A percentile compares a stretch with the other conserved stretches of the same genome.
Conservation (phyloP, 2,888 invertebrate species). For the Polymixis flavicincta region DNA sequence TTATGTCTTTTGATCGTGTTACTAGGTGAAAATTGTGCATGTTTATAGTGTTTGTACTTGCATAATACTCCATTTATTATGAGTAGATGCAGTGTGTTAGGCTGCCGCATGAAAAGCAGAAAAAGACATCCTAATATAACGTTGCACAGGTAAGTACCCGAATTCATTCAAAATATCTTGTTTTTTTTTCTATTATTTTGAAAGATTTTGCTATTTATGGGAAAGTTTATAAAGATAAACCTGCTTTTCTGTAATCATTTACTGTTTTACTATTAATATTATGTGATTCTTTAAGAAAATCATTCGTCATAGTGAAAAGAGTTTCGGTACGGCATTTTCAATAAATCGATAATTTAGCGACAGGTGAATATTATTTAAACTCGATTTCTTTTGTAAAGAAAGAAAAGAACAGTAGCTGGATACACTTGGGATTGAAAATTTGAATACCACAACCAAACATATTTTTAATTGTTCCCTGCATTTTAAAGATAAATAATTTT, state of each 20-base stretch:
- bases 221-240: too few species aligned
- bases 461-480: slow-evolving; percentile 12
- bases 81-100: too few species aligned
- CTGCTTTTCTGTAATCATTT: slow-evolving; percentile 3
- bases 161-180: too few species aligned
- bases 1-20: too few species aligned
- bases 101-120: too few species aligned
- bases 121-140: too few species aligned
- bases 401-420: slow-evolving; percentile 16
- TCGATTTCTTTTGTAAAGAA: slow-evolving; percentile 8
- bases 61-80: too few species aligned
- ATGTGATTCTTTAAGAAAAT: slow-evolving; percentile 2
- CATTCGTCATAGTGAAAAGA: not conserved
- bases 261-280: slow-evolving; percentile 2
- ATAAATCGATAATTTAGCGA: not conserved
- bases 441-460: slow-evolving; percentile 2
- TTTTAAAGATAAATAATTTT: slow-evolving; percentile 6
- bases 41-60: too few species aligned
- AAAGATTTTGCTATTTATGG: too few species aligned
- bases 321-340: not conserved
- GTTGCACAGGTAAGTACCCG: too few species aligned
- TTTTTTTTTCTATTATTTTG: too few species aligned
- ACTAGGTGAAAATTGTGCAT: too few species aligned
- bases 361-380: slow-evolving; percentile 6
- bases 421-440: slow-evolving; percentile 12